phyloP scores from a whole-genome alignment of 2,113 vertebrate species.

The Odocoileus hemionus region DNA sequence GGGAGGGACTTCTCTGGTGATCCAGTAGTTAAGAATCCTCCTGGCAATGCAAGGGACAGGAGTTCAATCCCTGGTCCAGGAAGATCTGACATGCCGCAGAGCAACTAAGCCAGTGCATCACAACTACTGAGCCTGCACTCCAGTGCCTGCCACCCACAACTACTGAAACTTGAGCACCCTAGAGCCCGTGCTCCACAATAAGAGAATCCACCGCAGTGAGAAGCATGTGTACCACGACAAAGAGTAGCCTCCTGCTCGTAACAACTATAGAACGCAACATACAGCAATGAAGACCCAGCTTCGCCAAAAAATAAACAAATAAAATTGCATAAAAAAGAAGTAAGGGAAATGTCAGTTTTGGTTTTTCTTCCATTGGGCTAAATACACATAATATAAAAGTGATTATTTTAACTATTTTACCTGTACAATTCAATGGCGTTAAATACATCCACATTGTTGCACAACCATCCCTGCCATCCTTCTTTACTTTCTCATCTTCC shows the following conservation, averaged over 20 bases:
- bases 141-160: neutral
- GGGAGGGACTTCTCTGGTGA: neutral
- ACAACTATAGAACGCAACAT: neutral
- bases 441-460: neutral
- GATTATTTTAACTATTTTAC: neutral
- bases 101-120: neutral
- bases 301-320: neutral
- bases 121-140: neutral
- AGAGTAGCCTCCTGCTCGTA: neutral
- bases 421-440: neutral
- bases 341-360: neutral
- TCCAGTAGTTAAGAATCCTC: neutral
- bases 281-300: neutral
- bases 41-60: neutral
- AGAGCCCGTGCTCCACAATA: neutral
- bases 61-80: neutral
- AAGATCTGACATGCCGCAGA: neutral
- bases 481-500: neutral
- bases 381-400: neutral
- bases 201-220: neutral
- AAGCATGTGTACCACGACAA: neutral
- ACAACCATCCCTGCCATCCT: neutral
- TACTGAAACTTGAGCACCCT: fast-evolving
- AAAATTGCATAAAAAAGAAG: neutral
- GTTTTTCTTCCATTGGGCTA: neutral